A percentile compares a stretch with the other conserved stretches of the same genome.
Conservation (phyloP, 1,140 invertebrate genomes). For the Drosophila azteca region DNA sequence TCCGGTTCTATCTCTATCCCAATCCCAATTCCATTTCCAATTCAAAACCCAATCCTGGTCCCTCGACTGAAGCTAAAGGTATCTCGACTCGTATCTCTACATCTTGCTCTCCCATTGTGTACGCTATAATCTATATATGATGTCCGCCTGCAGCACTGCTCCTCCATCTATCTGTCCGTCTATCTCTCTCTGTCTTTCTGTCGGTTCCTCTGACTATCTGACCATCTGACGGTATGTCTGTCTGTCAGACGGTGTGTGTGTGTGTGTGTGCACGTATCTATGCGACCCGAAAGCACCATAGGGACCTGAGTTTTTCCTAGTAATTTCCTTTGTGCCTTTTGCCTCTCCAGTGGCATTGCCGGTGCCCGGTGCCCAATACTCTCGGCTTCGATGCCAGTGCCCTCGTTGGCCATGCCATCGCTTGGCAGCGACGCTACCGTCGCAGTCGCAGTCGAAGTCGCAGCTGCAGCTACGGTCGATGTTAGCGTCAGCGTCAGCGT, state of each 20-base stretch:
- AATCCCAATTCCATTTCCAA: conserved; percentile 16
- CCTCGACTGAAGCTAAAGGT: conserved; percentile 31
- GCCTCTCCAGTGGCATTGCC: conserved; percentile 32
- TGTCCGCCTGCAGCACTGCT: conserved; percentile 48
- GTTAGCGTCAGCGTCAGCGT: conserved; percentile 25
- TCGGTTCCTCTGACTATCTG: conserved; percentile 43
- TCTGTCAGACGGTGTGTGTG: conserved; percentile 23
- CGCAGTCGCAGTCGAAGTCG: conserved; percentile 2
- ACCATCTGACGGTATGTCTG: conserved; percentile 30
- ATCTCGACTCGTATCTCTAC: conserved; percentile 58
- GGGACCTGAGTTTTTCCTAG: conserved; percentile 79
- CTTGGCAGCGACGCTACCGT: conserved; percentile 12
- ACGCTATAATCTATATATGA: conserved; percentile 71
- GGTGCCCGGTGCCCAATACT: conserved; percentile 2
- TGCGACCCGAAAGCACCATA: conserved; percentile 74
- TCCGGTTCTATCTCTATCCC: conserved; percentile 4
- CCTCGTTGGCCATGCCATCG: conserved; percentile 29
- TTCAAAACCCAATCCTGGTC: conserved; percentile 22
- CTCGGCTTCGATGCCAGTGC: conserved; percentile 31
- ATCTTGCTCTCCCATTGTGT: conserved; percentile 66
- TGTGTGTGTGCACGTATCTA: conserved; percentile 38
- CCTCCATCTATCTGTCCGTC: conserved; percentile 9
- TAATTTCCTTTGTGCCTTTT: conserved; percentile 73
- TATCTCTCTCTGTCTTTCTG: conserved; percentile 5
- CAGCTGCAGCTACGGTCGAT: conserved; percentile 7